phyloP scores from a whole-genome alignment of 2,113 vertebrate genomes.

The Ariopsis seemanni region DNA sequence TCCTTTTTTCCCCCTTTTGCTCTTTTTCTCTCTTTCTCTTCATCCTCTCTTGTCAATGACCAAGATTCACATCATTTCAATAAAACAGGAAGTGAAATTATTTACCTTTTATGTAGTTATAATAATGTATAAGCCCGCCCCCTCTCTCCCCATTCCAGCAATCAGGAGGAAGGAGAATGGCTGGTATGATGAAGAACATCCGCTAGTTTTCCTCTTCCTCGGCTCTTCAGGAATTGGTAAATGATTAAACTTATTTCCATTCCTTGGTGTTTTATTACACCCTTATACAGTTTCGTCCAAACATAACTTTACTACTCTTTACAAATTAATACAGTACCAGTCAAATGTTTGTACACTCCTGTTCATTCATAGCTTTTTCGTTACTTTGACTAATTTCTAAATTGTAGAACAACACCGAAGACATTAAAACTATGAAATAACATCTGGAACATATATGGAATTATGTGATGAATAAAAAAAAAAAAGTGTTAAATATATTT shows the following conservation, averaged over 20 bases:
- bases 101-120: slow-evolving; percentile 43
- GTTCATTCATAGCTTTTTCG: too few species aligned
- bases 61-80: background rate
- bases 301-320: background rate
- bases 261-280: background rate
- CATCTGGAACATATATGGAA: too few species aligned
- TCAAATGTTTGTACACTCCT: too few species aligned
- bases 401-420: too few species aligned
- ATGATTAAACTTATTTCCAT: background rate
- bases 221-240: slow-evolving; percentile 98
- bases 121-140: slow-evolving; percentile 45
- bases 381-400: too few species aligned
- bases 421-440: too few species aligned
- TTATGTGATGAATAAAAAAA: too few species aligned
- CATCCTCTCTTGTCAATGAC: slow-evolving; percentile 45
- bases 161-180: slow-evolving; percentile 98
- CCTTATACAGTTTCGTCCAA: background rate
- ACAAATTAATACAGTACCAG: background rate
- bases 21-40: background rate
- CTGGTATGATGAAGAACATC: slow-evolving; percentile 97
- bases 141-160: slow-evolving; percentile 69
- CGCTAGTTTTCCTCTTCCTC: slow-evolving; percentile 94
- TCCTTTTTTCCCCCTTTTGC: slow-evolving; percentile 43
- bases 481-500: too few species aligned
- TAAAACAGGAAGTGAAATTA: background rate